Conservation (phyloP, 2,797 vertebrate genomes). For the Rhynchonycteris naso region DNA sequence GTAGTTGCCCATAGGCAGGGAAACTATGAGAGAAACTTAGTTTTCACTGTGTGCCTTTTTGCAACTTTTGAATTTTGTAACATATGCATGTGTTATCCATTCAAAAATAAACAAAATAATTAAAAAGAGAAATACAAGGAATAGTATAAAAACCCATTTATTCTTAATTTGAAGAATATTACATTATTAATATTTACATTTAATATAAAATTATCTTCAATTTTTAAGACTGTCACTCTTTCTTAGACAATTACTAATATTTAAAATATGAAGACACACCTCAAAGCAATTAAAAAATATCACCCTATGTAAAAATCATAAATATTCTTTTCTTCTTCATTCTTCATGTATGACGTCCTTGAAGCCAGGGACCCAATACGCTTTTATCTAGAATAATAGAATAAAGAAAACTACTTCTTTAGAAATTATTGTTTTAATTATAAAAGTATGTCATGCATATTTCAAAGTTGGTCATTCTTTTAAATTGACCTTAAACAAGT, state of each 20-base stretch:
- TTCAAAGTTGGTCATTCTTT: conserved; percentile 16
- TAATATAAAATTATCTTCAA: conserved; percentile 51
- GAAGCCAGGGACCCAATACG: background rate
- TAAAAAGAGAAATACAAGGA: conserved; percentile 14
- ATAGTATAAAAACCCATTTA: background rate
- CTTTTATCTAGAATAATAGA: background rate
- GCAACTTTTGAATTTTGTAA: conserved; percentile 33
- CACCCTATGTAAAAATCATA: background rate
- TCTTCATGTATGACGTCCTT: background rate
- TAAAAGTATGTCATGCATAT: conserved; percentile 12
- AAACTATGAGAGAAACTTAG: background rate
- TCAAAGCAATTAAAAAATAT: conserved; percentile 32
- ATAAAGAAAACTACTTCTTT: background rate
- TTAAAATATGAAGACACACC: conserved; percentile 1
- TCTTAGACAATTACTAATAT: conserved; percentile 4
- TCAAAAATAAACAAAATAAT: conserved; percentile 14
- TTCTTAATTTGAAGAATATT: conserved; percentile 31
- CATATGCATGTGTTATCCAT: background rate
- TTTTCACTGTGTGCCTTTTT: background rate
- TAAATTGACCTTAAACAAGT: background rate
- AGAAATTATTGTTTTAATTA: conserved; percentile 9
- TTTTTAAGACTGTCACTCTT: background rate
- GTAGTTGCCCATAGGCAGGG: background rate
- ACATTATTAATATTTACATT: conserved; percentile 20
- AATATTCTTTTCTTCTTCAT: conserved; percentile 7